Conservation (phyloP, 2,797 vertebrate species). For the Oreonectes daqikongensis region DNA sequence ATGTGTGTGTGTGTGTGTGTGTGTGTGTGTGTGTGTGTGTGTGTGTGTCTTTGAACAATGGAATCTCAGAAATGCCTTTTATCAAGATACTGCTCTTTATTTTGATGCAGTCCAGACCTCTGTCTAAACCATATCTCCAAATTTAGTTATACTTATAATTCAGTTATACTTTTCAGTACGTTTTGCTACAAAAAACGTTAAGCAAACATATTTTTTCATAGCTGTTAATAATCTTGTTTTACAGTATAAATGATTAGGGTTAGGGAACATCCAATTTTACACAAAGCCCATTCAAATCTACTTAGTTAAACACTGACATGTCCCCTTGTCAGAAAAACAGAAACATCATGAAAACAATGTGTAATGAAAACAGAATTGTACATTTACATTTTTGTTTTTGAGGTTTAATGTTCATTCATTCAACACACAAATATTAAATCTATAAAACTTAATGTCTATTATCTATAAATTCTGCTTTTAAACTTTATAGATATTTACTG, state of each 20-base stretch:
- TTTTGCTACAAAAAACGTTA: not conserved
- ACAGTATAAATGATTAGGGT: not conserved
- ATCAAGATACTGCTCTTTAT: not conserved
- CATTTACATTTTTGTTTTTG: not conserved
- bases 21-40: not conserved
- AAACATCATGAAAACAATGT: too few species aligned
- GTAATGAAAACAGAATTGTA: too few species aligned
- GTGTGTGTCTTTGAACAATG: not conserved
- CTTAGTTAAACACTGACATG: too few species aligned
- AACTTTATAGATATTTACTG: too few species aligned
- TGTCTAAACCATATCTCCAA: not conserved
- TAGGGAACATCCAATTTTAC: not conserved
- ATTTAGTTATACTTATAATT: too few species aligned
- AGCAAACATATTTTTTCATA: not conserved
- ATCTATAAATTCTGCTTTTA: too few species aligned
- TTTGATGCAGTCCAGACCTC: not conserved
- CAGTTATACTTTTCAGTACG: not conserved
- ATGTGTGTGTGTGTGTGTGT: not conserved
- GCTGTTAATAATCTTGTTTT: not conserved
- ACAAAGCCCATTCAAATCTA: not conserved
- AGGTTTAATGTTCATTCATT: too few species aligned
- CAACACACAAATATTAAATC: too few species aligned
- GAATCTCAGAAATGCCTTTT: slow-evolving; percentile 1
- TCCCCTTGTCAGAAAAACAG: too few species aligned
- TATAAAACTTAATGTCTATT: too few species aligned